Percentiles rank a stretch among this genome's conserved stretches.
Evolutionary conservation across 2,888 invertebrate genomes (phyloP).

Genomic region (Arenicola marina): DNA sequence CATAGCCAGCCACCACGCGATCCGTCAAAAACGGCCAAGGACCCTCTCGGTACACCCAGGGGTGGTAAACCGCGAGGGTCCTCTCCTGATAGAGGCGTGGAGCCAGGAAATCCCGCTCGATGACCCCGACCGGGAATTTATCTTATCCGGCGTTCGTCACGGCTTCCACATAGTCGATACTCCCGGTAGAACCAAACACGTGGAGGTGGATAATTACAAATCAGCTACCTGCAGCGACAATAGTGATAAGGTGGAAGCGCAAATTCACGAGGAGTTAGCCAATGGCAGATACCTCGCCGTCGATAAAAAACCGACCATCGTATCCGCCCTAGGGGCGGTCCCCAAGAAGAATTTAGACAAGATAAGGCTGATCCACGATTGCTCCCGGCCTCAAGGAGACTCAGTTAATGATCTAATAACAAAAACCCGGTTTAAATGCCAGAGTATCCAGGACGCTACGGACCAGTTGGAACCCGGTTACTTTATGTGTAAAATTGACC

Average conservation of each 20-base stretch:
- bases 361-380: not conserved
- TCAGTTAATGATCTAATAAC: not conserved
- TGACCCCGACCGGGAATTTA: no score
- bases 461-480: not conserved
- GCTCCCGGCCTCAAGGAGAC: not conserved
- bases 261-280: not conserved
- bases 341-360: not conserved
- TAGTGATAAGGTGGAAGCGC: not conserved
- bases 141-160: no score
- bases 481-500: not conserved
- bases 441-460: not conserved
- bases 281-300: not conserved
- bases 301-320: not conserved
- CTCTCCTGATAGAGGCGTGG: no score
- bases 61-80: no score
- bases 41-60: no score
- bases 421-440: not conserved
- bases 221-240: no score
- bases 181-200: no score
- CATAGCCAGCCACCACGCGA: no score
- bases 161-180: no score
- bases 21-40: no score
- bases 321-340: not conserved
- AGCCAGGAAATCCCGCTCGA: no score
- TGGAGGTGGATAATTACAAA: no score